Evolutionary conservation across 2,888 invertebrate species (phyloP).

Genomic region (Amblyjoppa fuscipennis): DNA sequence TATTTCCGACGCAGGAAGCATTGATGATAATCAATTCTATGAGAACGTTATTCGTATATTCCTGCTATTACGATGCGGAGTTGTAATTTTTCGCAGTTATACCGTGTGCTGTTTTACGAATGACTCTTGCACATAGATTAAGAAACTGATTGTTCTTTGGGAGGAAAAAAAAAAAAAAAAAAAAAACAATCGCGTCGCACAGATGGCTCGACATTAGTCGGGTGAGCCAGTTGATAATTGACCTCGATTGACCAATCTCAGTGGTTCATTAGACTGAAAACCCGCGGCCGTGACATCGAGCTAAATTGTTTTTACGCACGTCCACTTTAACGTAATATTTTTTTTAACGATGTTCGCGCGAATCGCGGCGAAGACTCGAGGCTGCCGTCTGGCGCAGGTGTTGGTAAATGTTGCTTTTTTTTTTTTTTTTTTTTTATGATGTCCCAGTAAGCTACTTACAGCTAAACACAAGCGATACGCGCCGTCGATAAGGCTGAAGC

Average conservation of each 20-base stretch:
- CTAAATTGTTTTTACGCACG: not conserved
- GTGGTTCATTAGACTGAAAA: not conserved
- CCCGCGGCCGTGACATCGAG: not conserved
- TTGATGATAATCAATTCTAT: not conserved
- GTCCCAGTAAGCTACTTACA: not conserved
- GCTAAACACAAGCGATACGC: not conserved
- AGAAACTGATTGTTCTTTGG: not conserved
- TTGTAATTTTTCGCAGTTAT: not conserved
- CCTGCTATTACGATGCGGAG: not conserved
- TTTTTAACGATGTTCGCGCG: not conserved
- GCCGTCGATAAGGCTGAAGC: not conserved
- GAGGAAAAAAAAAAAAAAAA: slow-evolving; percentile 5
- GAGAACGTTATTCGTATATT: not conserved
- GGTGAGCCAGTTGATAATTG: not conserved
- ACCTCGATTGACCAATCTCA: slow-evolving; percentile 14
- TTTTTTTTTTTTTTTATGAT: not conserved
- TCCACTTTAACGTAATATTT: not conserved
- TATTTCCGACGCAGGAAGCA: not conserved
- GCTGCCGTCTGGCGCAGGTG: not conserved
- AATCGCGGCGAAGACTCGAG: not conserved
- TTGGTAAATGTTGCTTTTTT: not conserved
- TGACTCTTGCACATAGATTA: not conserved
- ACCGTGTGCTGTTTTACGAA: not conserved
- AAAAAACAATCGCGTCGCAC: not conserved
- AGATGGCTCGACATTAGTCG: not conserved